phyloP scores from a whole-genome alignment of 2,888 invertebrate species.

The Sphaerolaimus hirsutus region DNA sequence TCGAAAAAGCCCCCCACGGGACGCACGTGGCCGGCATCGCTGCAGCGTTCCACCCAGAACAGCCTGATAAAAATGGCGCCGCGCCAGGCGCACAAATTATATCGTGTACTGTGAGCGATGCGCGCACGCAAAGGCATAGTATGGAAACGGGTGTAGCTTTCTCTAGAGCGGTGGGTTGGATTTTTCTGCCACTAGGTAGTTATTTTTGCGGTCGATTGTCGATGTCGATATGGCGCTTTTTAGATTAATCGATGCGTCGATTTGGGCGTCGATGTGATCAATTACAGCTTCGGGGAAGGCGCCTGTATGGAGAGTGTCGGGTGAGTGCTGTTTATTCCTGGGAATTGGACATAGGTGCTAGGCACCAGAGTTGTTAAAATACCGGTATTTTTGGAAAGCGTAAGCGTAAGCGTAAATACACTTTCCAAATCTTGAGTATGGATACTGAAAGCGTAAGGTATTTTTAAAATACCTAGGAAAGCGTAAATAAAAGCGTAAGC shows the following conservation, averaged over 20 bases:
- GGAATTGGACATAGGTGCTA: too few relatives aligned
- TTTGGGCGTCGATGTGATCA: constrained; percentile 50
- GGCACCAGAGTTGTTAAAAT: too few relatives aligned
- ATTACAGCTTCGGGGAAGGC: constrained; percentile 94
- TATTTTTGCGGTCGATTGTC: neutral
- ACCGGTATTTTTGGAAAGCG: too few relatives aligned
- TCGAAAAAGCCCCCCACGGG: constrained; percentile 87
- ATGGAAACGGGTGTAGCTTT: constrained; percentile 92
- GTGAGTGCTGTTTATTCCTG: too few relatives aligned
- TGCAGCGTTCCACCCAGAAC: constrained; percentile 60
- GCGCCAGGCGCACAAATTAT: constrained; percentile 87
- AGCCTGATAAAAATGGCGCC: constrained; percentile 66
- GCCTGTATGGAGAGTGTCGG: constrained; percentile 70
- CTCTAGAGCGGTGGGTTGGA: constrained; percentile 63
- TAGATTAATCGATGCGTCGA: constrained; percentile 33
- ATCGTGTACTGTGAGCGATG: constrained; percentile 61
- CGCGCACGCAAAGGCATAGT: constrained; percentile 55
- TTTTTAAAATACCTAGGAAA: too few relatives aligned
- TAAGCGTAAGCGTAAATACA: too few relatives aligned
- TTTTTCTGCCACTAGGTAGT: too few relatives aligned
- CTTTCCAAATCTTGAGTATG: too few relatives aligned
- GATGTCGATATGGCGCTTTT: too few relatives aligned
- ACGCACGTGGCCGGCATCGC: constrained; percentile 93
- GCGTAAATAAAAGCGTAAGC: too few relatives aligned
- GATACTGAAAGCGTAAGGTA: too few relatives aligned